Evolutionary conservation across 2,888 invertebrate genomes (phyloP), one percentile per base, ranked within the genome.

Genomic region (Tuberolachnus salignus): DNA sequence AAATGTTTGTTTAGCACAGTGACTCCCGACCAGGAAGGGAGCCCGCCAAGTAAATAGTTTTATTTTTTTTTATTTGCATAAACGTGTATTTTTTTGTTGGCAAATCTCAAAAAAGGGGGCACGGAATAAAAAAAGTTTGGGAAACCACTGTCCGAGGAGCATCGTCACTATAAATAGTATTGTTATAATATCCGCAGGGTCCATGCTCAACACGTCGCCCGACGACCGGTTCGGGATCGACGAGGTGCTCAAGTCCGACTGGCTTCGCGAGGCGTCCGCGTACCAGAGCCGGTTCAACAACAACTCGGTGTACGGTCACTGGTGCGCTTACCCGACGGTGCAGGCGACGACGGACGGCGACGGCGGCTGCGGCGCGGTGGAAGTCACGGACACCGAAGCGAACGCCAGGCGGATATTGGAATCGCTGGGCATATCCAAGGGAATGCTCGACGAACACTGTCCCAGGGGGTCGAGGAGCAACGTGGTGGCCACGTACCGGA

Each of bases 401-500:
- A 80, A 81, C 21, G 84, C 83, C 19, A 81, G 84, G 11, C 83
- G 83, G 51, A 74, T 82, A 10, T 85, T 91, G 63, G 84, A 86
- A 72, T 87, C 88, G 34, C 85, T 90, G 55, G 92, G 92, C 1
- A 89, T 92, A 53, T 87, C 86, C 16, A 86, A 88, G 0, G 87
- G 88, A 80, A 89, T 90, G 87, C 85, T 92, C 63, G 86, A 87
- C 72, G 86, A 87, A 53, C 87, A 89, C 23, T 85, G 87, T 23
- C 86, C 86, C 57, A 88, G 88, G 81, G 90, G 91, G 46, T 89
- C 90, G 1, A 86, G 90, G 70, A 90, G 89, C 83, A 88, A 90
- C 82, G 87, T 92, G 53, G 90, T 91, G 66, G 92, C 92, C 13
- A 90, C 91, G 66, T 92, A 92, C 85, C 87, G 92, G 61, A 92